Evolutionary conservation across 1,140 invertebrate species (phyloP).

Genomic region (Lepidurus apus): DNA sequence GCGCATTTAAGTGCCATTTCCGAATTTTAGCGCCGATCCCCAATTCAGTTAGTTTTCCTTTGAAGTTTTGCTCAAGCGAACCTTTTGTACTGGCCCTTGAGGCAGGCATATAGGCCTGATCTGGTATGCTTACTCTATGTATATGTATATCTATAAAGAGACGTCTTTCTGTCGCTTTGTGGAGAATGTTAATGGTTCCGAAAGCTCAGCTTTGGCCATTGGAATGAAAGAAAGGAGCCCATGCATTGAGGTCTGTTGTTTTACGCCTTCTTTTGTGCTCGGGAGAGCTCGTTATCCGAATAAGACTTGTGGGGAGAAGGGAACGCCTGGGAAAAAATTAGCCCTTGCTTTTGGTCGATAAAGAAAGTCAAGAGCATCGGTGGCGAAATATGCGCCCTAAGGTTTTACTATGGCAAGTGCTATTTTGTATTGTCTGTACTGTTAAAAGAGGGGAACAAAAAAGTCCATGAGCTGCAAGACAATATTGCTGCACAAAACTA

Average conservation of each 20-base stretch:
- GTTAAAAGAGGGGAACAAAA: not conserved
- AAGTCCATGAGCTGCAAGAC: not conserved
- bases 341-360: not conserved
- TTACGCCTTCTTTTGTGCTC: slow-evolving; percentile 14
- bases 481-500: slow-evolving; percentile 6
- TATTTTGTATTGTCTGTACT: not conserved
- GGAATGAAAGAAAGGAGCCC: not conserved
- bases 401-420: not conserved
- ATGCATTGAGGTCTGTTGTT: not conserved
- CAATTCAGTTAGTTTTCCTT: not conserved
- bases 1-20: not conserved
- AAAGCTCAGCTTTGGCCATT: not conserved
- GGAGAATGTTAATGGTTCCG: not conserved
- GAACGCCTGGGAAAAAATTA: not conserved
- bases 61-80: not conserved
- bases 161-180: not conserved
- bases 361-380: slow-evolving; percentile 9
- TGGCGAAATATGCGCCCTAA: not conserved
- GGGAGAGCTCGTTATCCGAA: not conserved
- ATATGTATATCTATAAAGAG: too few species aligned
- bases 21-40: not conserved
- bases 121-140: too few species aligned
- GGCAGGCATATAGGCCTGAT: not conserved
- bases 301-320: not conserved
- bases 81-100: not conserved